Conservation (phyloP, 2,797 vertebrate genomes). For the Myotis vivesi region DNA sequence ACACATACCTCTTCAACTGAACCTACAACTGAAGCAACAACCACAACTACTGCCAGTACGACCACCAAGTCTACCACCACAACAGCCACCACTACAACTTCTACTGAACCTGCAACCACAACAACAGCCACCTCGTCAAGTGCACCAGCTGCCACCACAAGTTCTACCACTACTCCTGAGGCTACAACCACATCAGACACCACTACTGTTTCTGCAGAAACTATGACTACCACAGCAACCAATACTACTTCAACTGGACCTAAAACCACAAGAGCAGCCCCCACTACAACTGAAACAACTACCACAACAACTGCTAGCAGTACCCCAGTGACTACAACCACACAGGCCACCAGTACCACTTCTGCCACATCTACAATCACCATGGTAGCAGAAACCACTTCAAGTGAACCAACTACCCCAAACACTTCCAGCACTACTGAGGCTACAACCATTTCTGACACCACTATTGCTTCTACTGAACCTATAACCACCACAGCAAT, state of each 20-base stretch:
- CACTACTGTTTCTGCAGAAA: rapidly evolving
- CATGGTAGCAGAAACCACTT: neutral
- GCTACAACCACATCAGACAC: neutral
- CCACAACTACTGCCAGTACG: no score
- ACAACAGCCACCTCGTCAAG: rapidly evolving
- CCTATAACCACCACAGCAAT: rapidly evolving
- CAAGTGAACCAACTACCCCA: neutral
- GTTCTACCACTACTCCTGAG: neutral
- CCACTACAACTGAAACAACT: rapidly evolving
- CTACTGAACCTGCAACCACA: neutral
- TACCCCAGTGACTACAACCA: rapidly evolving
- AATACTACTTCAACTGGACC: rapidly evolving
- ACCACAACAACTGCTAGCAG: neutral
- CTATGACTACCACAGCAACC: rapidly evolving
- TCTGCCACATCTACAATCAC: neutral
- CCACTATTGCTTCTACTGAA: neutral
- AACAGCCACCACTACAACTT: neutral
- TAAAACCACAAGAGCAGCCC: rapidly evolving
- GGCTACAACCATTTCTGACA: rapidly evolving
- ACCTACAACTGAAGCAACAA: no score
- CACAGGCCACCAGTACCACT: neutral
- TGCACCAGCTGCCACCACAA: no score
- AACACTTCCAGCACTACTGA: rapidly evolving
- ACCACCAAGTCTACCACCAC: rapidly evolving
- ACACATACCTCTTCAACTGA: no score